A percentile compares a stretch with the other conserved stretches of the same genome.
Conservation (phyloP, 2,797 vertebrate genomes). For the Halcyon chelicuti region DNA sequence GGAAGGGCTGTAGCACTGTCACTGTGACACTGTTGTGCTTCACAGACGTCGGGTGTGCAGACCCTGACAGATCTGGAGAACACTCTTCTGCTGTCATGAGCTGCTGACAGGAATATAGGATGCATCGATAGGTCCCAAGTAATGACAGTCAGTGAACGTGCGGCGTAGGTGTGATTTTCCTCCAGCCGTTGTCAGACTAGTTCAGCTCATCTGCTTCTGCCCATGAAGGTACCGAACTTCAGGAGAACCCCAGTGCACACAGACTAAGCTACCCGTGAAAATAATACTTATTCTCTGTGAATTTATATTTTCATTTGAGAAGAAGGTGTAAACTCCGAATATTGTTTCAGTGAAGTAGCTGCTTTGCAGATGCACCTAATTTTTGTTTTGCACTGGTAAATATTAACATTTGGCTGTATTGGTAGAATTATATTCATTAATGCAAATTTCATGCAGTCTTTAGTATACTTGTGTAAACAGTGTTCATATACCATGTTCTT, state of each 20-base stretch:
- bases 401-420: constrained; percentile 40
- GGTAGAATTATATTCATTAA: constrained; percentile 35
- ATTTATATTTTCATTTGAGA: neutral
- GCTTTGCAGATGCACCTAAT: neutral
- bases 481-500: neutral
- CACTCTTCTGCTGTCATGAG: neutral
- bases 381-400: constrained; percentile 30
- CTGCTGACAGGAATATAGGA: neutral
- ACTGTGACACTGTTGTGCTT: neutral
- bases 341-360: neutral
- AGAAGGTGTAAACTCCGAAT: neutral
- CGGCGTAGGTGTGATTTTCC: neutral
- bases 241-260: neutral
- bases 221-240: neutral
- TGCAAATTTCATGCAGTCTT: constrained; percentile 31
- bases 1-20: neutral
- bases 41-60: neutral
- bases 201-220: neutral
- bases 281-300: neutral
- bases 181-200: neutral
- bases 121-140: neutral
- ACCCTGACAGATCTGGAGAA: neutral
- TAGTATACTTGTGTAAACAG: constrained; percentile 25
- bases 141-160: neutral
- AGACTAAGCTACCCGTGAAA: neutral